Evolutionary conservation across 2,113 vertebrate genomes (phyloP).

Genomic region (Uropsilus gracilis): DNA sequence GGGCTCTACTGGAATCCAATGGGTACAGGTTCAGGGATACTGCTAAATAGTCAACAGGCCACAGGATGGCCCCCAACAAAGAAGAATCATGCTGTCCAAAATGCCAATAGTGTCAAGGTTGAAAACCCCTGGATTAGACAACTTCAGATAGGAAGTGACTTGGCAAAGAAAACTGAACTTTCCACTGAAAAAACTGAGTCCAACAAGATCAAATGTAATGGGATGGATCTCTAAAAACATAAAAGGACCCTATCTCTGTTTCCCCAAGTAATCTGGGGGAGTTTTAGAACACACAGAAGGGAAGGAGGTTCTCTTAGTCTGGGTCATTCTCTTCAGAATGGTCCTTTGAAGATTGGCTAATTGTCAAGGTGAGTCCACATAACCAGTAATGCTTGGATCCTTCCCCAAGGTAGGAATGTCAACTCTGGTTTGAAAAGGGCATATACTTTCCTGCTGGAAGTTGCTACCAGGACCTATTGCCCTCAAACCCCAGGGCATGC

Average conservation of each 20-base stretch:
- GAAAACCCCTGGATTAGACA: neutral
- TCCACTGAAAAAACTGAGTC: neutral
- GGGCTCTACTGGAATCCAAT: neutral
- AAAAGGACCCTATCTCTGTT: neutral
- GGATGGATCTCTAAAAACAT: neutral
- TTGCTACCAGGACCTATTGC: neutral
- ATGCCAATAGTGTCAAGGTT: neutral
- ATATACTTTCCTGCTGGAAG: neutral
- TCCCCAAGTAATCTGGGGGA: neutral
- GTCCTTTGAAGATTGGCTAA: neutral
- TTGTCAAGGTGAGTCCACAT: neutral
- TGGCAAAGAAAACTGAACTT: neutral
- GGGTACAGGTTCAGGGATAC: neutral
- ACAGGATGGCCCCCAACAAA: neutral
- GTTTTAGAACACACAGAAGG: neutral
- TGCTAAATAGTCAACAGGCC: neutral
- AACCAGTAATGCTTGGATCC: neutral
- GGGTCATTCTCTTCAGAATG: neutral
- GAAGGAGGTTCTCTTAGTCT: neutral
- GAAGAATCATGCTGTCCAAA: neutral
- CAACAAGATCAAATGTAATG: neutral
- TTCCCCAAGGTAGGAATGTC: neutral
- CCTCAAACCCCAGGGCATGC: neutral
- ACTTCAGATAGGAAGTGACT: neutral
- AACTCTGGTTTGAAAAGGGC: neutral